Evolutionary conservation across 92 coral and sea anemone genomes (phyloP), one percentile per base, ranked within the genome.

Genomic region (Zoanthus gigantus): DNA sequence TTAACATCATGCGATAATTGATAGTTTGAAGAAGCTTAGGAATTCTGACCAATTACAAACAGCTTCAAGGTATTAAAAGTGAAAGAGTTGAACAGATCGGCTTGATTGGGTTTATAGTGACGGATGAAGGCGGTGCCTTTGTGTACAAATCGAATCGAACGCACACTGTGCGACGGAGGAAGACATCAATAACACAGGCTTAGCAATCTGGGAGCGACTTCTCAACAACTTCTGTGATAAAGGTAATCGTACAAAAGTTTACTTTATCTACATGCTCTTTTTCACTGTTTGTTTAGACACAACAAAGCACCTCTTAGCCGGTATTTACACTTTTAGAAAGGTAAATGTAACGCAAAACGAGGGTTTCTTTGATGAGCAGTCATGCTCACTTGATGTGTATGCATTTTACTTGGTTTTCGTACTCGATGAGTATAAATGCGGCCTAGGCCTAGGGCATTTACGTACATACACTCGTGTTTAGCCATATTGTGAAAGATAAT

Each of bases 71-170:
- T 30, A 14, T 76, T 52, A n/a, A 15, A 68, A 29, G 67, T 54
- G 30, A 7, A 23, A 42, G 42, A 11, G 47, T 44, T 63, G 9
- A 66, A 46, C 42, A 68, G 58, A 81, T 50, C 23, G 5, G 13
- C 53, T 47, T 81, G 85, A 81, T 81, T 81, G 85, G 74, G 85
- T 31, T 81, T 15, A 29, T 46, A 71, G 16, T 67, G 85, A 81
- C 85, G 66, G 47, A 12, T 65, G 12, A 28, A 47, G 75, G 85
- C 75, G 75, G 74, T 32, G 85, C 75, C 85, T 66, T 65, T 30
- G 44, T 63, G 37, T 79, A 29, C 9, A 9, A 29, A 44, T 32
- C 34, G 17, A 72, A 7, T 14, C 12, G 42, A 37, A 37, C 2
- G 0, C 54, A 37, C 28, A 79, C 14, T 66, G 60, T 46, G 85